Conservation (phyloP, 1,140 invertebrate genomes). For the Hormaphis cornu region DNA sequence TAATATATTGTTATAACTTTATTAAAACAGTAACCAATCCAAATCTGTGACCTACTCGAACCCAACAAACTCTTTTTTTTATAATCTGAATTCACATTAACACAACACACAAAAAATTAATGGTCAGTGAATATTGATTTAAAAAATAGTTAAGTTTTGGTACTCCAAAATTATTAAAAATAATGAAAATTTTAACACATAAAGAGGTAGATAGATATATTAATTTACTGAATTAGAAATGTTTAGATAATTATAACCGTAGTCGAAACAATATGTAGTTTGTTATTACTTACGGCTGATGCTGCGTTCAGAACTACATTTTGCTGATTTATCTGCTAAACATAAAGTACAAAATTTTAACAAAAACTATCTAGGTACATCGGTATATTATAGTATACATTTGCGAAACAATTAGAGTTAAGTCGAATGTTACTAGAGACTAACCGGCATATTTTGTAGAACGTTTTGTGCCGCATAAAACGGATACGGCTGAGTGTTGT, state of each 20-base stretch:
- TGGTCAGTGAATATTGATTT: background rate
- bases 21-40: too few species aligned
- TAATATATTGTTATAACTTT: too few species aligned
- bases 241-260: too few species aligned
- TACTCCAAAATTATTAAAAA: background rate
- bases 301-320: background rate
- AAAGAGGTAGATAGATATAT: too few species aligned
- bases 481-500: background rate
- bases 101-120: too few species aligned
- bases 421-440: background rate
- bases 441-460: slow-evolving; percentile 9
- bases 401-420: background rate
- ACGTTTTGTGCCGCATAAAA: background rate
- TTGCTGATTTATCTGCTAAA: background rate
- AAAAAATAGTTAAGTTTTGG: background rate
- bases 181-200: background rate
- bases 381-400: background rate
- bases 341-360: background rate
- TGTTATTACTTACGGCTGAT: background rate
- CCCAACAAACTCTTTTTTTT: too few species aligned
- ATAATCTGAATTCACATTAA: too few species aligned
- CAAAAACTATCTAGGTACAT: background rate
- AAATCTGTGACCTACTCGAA: too few species aligned
- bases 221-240: too few species aligned
- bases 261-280: too few species aligned